phyloP scores from a whole-genome alignment of 1,140 invertebrate genomes.

The Odontomachus brunneus region DNA sequence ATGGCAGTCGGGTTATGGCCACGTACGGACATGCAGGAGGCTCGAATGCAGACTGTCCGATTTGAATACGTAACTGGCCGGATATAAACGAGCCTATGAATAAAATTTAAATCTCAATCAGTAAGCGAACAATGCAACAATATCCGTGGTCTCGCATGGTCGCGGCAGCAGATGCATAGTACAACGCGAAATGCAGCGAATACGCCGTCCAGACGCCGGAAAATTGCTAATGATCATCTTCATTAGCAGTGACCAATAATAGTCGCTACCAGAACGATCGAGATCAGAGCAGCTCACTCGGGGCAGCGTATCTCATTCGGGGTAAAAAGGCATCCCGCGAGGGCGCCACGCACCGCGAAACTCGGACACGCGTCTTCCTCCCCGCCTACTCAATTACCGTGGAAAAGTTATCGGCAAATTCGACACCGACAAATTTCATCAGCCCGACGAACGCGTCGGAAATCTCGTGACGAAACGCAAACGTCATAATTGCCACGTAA shows the following conservation, averaged over 20 bases:
- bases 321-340: too few relatives aligned
- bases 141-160: conserved; percentile 56
- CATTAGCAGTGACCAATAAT: too few relatives aligned
- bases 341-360: too few relatives aligned
- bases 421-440: conserved; percentile 17
- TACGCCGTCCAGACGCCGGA: conserved; percentile 32
- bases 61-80: conserved; percentile 81
- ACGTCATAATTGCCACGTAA: conserved; percentile 77
- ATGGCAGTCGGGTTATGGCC: conserved; percentile 41
- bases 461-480: conserved; percentile 70
- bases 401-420: conserved; percentile 20
- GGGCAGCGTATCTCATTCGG: too few relatives aligned
- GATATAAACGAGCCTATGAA: conserved; percentile 82
- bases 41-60: conserved; percentile 71
- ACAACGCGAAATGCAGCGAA: conserved; percentile 40
- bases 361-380: neutral
- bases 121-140: conserved; percentile 79
- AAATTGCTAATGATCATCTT: neutral
- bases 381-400: conserved; percentile 2
- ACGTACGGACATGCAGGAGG: conserved; percentile 51
- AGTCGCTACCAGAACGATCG: too few relatives aligned
- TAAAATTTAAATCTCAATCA: conserved; percentile 83
- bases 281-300: too few relatives aligned
- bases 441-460: conserved; percentile 2
- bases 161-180: conserved; percentile 64